Base-by-base conservation (phyloP, 2,888 invertebrate genomes). In the Magallana nippona region DNA sequence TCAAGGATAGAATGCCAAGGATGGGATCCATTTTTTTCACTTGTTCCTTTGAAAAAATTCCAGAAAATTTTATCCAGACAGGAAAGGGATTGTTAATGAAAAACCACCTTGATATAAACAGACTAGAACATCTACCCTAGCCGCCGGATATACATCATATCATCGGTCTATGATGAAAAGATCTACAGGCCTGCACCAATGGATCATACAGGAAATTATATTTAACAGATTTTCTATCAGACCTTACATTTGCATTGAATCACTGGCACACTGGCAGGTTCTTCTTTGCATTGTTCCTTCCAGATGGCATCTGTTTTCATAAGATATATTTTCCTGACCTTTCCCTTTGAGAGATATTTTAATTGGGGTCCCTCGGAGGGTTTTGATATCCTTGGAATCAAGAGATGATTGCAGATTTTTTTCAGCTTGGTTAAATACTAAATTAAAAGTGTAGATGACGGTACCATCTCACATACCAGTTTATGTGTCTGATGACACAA, bases 21-120 rank as follows among this genome's bases (percentile, higher is more conserved):
- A 71, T 71, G 71, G 71, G 71, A 27, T 71, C 32, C 22, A 60
- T 71, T 27, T 71, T 22, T 71, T 32, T 44, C 44, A 44, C 44
- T 27, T 15, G 15, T 27, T 71, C 15, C 71, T 32, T 71, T 71
- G 71, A 71, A 71, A 71, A 71, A 27, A 27, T 71, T 71, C 71
- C 71, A 71, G 32, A 71, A 71, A 15, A 13, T 71, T 71, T 71
- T 15, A 19, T 27, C 71, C 71, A 71, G 71, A 27, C 71, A 71
- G 71, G 71, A 71, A 71, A 32, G 11, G 27, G 71, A 71, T 71
- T 71, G 71, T 71, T 71, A 71, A 71, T 71, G 71, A 71, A 71
- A 71, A 71, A 71, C 71, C 71, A 71, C 71, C 71, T 71, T 71
- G 22, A 71, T 71, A 71, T 71, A 71, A 71, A 71, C 71, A 71